Evolutionary conservation across 2,888 invertebrate species (phyloP).

Genomic region (Protula sp.): DNA sequence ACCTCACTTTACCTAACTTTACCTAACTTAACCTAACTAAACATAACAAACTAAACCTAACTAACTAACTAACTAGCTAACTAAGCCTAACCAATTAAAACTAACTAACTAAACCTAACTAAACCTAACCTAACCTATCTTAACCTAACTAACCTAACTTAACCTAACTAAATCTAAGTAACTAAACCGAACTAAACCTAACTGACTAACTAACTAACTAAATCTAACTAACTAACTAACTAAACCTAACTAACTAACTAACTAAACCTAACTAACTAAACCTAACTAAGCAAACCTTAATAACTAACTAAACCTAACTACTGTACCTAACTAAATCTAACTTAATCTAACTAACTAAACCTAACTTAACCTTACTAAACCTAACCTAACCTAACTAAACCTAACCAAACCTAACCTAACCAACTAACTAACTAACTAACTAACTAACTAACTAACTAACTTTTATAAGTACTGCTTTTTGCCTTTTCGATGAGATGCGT

Average conservation of each 20-base stretch:
- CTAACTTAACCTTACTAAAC: neutral
- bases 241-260: neutral
- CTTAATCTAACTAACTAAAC: neutral
- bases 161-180: neutral
- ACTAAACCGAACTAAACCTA: neutral
- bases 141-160: neutral
- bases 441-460: too few relatives aligned
- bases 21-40: neutral
- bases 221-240: too few relatives aligned
- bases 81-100: neutral
- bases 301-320: too few relatives aligned
- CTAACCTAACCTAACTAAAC: neutral
- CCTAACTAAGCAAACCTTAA: neutral
- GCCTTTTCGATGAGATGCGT: too few relatives aligned
- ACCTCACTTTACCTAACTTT: neutral
- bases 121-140: neutral
- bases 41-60: neutral
- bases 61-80: neutral
- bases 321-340: neutral
- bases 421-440: too few relatives aligned
- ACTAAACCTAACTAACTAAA: neutral
- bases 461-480: too few relatives aligned
- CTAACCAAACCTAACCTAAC: neutral
- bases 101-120: neutral
- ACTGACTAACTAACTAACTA: neutral